Base-by-base conservation (phyloP, 2,888 invertebrate genomes). In the Teleiodes luculella region DNA sequence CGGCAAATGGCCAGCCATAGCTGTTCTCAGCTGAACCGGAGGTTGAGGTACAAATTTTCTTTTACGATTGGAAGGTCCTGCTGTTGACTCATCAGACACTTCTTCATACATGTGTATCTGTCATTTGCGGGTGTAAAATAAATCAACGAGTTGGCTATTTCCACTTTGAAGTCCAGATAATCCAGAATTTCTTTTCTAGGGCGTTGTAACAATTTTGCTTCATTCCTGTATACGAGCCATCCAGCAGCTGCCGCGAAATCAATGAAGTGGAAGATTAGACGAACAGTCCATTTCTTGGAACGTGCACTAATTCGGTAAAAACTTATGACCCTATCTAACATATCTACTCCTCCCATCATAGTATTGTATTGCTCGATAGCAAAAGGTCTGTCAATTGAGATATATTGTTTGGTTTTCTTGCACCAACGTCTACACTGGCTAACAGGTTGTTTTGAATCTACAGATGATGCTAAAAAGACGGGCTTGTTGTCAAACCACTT, bases 181-280 rank as follows among this genome's bases (percentile, higher is more conserved):
- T 35, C 35, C n/a, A 35, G 35, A 35, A 35, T 35, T 52, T 56
- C 30, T 36, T 50, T 56, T 50, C 52, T 50, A 33, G 54, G 52
- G 13, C 39, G 43, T 20, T 54, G 54, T 47, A 58, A 46, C 28
- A 53, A 33, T 51, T 51, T 37, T 14, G 53, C 53, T 51, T 55
- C 57, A 33, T 53, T 50, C 31, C 53, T 37, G 33, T 52, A 54
- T 11, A 41, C 41, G 2, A 48, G 20, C 61, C 58, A 63, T 18
- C 37, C 57, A 45, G 57, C 57, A 33, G 56, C 59, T 13, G 59
- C 58, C 36, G 63, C 60, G 58, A 65, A 63, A 56, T 63, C 58
- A 49, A 55, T 53, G 20, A 52, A 49, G 48, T 61, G 61, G 41
- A 58, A 58, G 30, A 58, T 57, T 24, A 57, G 20, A 11, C 54